These are phyloP conservation scores for Cyprinodon diabolis DNA, from an alignment of 2,797 vertebrate species.

Conservation along the genomic window DNA sequence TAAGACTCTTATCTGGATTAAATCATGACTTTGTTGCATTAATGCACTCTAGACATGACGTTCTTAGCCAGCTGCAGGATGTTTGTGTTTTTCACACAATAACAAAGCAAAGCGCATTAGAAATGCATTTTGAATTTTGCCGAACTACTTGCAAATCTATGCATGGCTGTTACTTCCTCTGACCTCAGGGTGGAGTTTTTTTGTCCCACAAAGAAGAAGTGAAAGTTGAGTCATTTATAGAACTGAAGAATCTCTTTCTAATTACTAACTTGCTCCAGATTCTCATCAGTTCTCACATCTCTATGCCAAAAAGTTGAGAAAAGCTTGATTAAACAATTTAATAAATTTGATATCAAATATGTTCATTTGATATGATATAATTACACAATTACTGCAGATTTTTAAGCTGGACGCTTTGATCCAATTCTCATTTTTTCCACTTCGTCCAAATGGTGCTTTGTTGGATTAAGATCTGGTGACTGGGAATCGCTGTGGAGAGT, in stretches of 20 bases:
- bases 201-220: neutral
- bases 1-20: constrained; percentile 22
- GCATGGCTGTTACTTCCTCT: constrained; percentile 24
- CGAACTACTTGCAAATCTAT: neutral
- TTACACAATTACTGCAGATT: too few relatives aligned
- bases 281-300: neutral
- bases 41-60: constrained; percentile 19
- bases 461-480: too few relatives aligned
- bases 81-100: constrained; percentile 26
- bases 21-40: constrained; percentile 3
- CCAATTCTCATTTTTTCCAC: too few relatives aligned
- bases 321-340: neutral
- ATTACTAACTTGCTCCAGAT: neutral
- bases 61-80: constrained; percentile 41
- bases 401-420: too few relatives aligned
- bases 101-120: neutral
- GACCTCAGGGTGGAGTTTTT: neutral
- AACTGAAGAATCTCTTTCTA: neutral
- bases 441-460: too few relatives aligned
- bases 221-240: neutral
- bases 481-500: too few relatives aligned
- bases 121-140: neutral
- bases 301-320: neutral
- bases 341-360: neutral
- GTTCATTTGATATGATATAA: too few relatives aligned